Base-by-base conservation (phyloP, 2,113 vertebrate genomes). In the Mirounga angustirostris region DNA sequence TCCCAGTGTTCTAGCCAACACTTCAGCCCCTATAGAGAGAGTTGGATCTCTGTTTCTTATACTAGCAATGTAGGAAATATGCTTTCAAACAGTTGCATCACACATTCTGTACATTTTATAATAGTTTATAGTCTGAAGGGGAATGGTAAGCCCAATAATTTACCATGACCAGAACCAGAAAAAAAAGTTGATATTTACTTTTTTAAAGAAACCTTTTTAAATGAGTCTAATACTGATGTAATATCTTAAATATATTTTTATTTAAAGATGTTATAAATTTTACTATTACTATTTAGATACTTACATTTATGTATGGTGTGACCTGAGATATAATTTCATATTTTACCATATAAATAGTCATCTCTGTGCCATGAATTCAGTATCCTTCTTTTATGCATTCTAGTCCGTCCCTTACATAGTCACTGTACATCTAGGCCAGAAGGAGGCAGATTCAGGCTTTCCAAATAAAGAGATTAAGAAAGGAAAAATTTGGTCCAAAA, bases 391-490 rank as follows among this genome's bases (percentile, higher is more conserved):
- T 84, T 30, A 92, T 13, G 11, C 21, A n/a, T 91, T 40, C 1
- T 58, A 83, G 81, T 61, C 30, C 36, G 56, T n/a, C 2, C 33
- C 86, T 63, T 54, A 28, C n/a, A 46, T 46, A 73, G 21, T 65
- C 19, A 26, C 22, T 94, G 1, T 84, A 13, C 18, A 30, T 12
- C 24, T 54, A 69, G 43, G 33, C n/a, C 5, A 61, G 63, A 88
- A 94, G 4, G 10, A 83, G 50, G 8, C 24, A 89, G 52, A 91
- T 84, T 86, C 9, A 86, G 21, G 14, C 22, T 86, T 95, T 97
- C 24, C 18, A 96, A 94, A 94, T 89, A 52, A 4, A 96, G 26
- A 85, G 73, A 58, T 26, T 89, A 83, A 94, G 59, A 65, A 91
- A 86, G 28, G 28, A 87, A 74, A 97, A 54, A 19, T 52, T 40